Base-by-base conservation (phyloP, 2,113 vertebrate species). In the Ptilonorhynchus violaceus region DNA sequence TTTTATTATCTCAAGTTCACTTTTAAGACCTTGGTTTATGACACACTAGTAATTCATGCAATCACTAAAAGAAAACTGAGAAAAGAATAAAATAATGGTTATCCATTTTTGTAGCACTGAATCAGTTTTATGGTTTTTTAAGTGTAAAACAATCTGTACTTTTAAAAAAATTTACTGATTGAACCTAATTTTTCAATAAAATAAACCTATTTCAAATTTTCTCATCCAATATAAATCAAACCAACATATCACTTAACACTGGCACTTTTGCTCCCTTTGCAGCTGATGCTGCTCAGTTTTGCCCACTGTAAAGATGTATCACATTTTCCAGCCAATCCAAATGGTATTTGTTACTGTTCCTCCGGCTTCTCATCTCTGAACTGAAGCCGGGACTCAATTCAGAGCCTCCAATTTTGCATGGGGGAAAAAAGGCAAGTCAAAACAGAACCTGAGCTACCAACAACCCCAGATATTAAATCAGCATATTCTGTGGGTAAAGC, bases 1-100 rank as follows among this genome's bases (percentile, higher is more conserved):
- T 81, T 74, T 63, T 91, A 66, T 88, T 82, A 50, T 91, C 46
- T 85, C 30, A 78, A 69, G 42, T 39, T 93, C 66, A 47, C 46
- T 74, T 93, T 77, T 87, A 86, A 93, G 82, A 67, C 79, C 64
- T 59, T 78, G 80, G 62, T 80, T 83, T 85, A 93, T 64, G 67
- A 63, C 44, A 55, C 44, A 28, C 41, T 49, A n/a, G 69, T 42
- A 33, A 63, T 82, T 79, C 75, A 66, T 56, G 22, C 28, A 70
- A 63, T 84, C 81, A 67, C 73, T 35, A 79, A 59, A 79, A 88
- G 42, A 89, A 78, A 81, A 79, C 60, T 52, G 37, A 50, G 64
- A 81, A 80, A 76, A 89, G 22, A 79, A 70, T 81, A 74, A 88
- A 84, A 78, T 37, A 87, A 52, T 41, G 27, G 22, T 39, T 89